Percentiles rank a stretch among this genome's conserved stretches.
These are phyloP conservation scores for Tetragonisca angustula DNA, from an alignment of 2,888 invertebrate genomes.

Conservation along the genomic window DNA sequence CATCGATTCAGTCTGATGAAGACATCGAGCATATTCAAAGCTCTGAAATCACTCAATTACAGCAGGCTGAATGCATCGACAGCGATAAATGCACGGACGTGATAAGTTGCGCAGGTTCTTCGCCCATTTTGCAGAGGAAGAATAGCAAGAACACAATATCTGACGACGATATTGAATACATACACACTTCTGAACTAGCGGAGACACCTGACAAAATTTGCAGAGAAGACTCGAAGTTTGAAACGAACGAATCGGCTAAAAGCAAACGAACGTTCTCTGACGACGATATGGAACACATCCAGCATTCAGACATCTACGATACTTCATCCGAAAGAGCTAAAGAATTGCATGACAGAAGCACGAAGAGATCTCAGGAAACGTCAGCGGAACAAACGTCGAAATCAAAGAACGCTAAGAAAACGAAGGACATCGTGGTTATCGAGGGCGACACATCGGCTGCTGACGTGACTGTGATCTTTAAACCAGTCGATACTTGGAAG, in stretches of 20 bases:
- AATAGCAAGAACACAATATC: conserved; percentile 75
- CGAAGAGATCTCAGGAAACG: conserved; percentile 45
- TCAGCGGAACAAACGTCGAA: conserved; percentile 35
- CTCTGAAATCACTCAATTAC: conserved; percentile 68
- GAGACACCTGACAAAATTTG: conserved; percentile 62
- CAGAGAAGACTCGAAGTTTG: conserved; percentile 20
- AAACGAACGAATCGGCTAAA: conserved; percentile 14
- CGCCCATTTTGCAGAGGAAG: conserved; percentile 59
- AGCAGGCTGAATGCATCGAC: conserved; percentile 40
- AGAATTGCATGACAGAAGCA: background rate
- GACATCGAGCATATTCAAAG: conserved; percentile 78
- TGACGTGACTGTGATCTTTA: conserved; percentile 73
- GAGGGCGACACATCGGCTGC: conserved; percentile 67
- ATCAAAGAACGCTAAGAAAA: conserved; percentile 61
- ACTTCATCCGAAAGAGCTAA: conserved; percentile 15
- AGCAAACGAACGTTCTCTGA: conserved; percentile 73
- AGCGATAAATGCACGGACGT: conserved; percentile 31
- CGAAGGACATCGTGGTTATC: conserved; percentile 74
- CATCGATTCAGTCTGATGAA: conserved; percentile 76
- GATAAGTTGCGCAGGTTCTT: conserved; percentile 34
- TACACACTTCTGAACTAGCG: conserved; percentile 74
- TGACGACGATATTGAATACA: conserved; percentile 81
- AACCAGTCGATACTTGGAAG: conserved; percentile 66
- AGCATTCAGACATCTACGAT: conserved; percentile 72
- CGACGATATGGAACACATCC: conserved; percentile 80